Percentiles rank a stretch among this genome's conserved stretches.
phyloP scores from a whole-genome alignment of 1,140 invertebrate species.

The Ceratina calcarata region DNA sequence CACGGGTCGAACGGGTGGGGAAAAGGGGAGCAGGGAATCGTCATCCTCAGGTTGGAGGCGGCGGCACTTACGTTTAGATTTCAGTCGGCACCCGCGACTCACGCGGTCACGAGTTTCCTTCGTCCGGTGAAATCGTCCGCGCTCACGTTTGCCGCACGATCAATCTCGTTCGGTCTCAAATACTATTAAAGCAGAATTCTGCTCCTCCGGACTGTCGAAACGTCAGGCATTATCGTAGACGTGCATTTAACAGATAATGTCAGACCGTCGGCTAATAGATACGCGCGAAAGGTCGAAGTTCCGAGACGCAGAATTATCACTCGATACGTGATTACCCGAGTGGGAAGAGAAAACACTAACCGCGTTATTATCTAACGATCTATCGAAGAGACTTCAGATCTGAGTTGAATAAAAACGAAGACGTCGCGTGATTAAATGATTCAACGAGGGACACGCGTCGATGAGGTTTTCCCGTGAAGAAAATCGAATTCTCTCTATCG shows the following conservation, averaged over 20 bases:
- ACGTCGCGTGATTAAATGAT: too few relatives aligned
- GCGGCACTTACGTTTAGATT: conserved; percentile 75
- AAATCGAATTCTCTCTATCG: too few relatives aligned
- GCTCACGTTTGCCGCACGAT: neutral
- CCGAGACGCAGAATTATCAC: conserved; percentile 10
- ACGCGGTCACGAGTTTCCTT: conserved; percentile 55
- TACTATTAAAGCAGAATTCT: neutral
- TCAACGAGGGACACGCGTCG: too few relatives aligned
- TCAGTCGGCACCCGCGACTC: conserved; percentile 76
- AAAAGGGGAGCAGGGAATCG: conserved; percentile 54
- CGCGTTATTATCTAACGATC: neutral
- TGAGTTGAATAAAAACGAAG: too few relatives aligned
- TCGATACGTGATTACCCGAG: conserved; percentile 14
- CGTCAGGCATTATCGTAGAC: neutral
- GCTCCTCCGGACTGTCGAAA: neutral
- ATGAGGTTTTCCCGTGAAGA: too few relatives aligned
- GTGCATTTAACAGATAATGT: neutral
- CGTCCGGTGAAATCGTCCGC: conserved; percentile 2
- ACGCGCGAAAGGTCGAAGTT: conserved; percentile 27
- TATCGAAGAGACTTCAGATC: neutral
- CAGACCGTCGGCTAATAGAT: conserved; percentile 8
- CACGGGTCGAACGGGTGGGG: conserved; percentile 39
- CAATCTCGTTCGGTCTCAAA: neutral
- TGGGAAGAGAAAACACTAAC: conserved; percentile 6
- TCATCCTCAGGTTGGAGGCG: conserved; percentile 78